Base-by-base conservation (phyloP, 2,113 vertebrate genomes). In the Procavia capensis region DNA sequence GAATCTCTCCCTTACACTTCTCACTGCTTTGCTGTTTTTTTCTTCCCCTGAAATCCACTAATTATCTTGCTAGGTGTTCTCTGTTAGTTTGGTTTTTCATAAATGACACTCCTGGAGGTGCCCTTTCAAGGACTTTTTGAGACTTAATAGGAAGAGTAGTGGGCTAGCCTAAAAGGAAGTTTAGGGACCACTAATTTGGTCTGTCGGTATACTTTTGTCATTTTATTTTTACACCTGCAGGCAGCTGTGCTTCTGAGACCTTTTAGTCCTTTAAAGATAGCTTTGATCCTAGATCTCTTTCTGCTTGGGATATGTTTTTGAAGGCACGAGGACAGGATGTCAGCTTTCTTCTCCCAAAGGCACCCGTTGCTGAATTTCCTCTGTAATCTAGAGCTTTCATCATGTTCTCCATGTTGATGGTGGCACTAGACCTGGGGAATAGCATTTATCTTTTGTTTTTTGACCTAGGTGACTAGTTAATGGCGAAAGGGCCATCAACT, bases 281-380 rank as follows among this genome's bases (percentile, higher is more conserved):
- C 97, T 98, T 98, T 97, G 97, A 98, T 97, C 96, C 96, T 78
- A 76, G 97, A 95, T 97, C 96, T 95, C 97, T 98, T 97, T 98
- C 97, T 98, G 97, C 93, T 96, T 97, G 94, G 96, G 95, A 97
- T 97, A 95, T 93, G 97, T 97, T 96, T 98, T 98, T 97, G 97
- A 98, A 98, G 97, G 96, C 96, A 93, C 68, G 94, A 97, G 97
- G 97, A 98, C 96, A 97, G 96, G 96, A 96, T 97, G 97, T 97
- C 97, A 98, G 96, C 97, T 98, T 98, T 98, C 95, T 98, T 98
- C 97, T 98, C 97, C 97, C 91, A 97, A 96, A 98, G 97, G 95
- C 96, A 93, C 94, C 96, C 94, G 72, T 97, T 93, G 97, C 96
- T 96, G 97, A 96, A 95, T 98, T 97, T 97, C 94, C 96, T 96